phyloP scores from a whole-genome alignment of 2,888 invertebrate genomes.

The Lacanobia oleracea region DNA sequence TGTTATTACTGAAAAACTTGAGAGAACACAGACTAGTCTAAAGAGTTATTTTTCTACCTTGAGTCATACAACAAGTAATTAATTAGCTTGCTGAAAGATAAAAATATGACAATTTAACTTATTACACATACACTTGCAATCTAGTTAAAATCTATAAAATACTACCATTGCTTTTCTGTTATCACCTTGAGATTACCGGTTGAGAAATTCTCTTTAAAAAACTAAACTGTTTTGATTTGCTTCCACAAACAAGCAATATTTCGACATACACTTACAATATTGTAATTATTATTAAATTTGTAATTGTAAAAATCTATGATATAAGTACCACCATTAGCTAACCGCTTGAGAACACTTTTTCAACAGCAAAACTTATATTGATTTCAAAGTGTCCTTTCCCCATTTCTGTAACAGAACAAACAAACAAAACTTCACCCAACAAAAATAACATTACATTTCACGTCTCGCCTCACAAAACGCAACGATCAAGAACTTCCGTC shows the following conservation, averaged over 20 bases:
- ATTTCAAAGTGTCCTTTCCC: slow-evolving; percentile 6
- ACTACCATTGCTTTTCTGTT: too few relatives aligned
- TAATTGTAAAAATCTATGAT: neutral
- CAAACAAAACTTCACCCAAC: slow-evolving; percentile 31
- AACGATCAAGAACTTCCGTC: slow-evolving; percentile 52
- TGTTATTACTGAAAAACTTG: slow-evolving; percentile 14
- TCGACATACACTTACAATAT: neutral
- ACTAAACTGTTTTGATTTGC: neutral
- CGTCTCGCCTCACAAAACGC: slow-evolving; percentile 6
- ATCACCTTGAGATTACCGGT: neutral
- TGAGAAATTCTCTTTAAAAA: neutral
- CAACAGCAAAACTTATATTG: neutral
- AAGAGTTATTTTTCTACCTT: slow-evolving; percentile 6
- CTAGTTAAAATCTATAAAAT: too few relatives aligned
- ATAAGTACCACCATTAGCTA: neutral
- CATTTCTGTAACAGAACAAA: neutral
- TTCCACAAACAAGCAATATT: too few relatives aligned
- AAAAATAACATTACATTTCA: slow-evolving; percentile 27
- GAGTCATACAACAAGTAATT: neutral
- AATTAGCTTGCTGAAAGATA: too few relatives aligned
- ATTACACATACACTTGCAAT: too few relatives aligned
- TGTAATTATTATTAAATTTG: too few relatives aligned
- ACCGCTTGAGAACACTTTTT: neutral
- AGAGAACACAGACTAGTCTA: slow-evolving; percentile 11
- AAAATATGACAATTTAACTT: too few relatives aligned